Evolutionary conservation across 2,113 vertebrate genomes (phyloP).

Genomic region (Todiramphus chloris): DNA sequence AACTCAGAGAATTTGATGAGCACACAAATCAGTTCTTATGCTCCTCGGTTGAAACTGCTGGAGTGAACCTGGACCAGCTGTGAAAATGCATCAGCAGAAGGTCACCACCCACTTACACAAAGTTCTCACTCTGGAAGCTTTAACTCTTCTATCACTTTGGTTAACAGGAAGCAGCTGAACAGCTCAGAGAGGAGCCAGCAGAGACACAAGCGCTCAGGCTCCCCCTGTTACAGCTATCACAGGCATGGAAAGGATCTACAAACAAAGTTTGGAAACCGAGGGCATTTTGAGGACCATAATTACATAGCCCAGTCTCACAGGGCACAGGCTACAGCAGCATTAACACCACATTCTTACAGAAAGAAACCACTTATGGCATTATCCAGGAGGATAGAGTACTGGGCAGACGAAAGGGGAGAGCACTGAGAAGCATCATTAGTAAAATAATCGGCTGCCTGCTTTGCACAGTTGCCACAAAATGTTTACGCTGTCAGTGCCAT

Average conservation of each 20-base stretch:
- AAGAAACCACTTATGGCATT: neutral
- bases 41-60: neutral
- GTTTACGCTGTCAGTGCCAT: neutral
- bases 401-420: slow-evolving; percentile 27
- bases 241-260: neutral
- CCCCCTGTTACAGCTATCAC: neutral
- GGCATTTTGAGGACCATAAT: neutral
- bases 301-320: neutral
- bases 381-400: neutral
- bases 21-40: neutral
- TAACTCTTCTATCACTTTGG: neutral
- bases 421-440: slow-evolving; percentile 3
- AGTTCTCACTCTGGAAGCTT: neutral
- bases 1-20: neutral
- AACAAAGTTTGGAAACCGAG: neutral
- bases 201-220: neutral
- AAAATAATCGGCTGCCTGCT: slow-evolving; percentile 37
- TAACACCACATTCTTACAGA: neutral
- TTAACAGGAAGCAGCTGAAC: neutral
- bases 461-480: slow-evolving; percentile 46
- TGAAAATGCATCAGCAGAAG: neutral
- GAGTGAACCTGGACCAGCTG: neutral
- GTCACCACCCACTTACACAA: neutral
- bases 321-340: neutral
- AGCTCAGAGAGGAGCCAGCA: neutral